A percentile compares a stretch with the other conserved stretches of the same genome.
Conservation (phyloP, 2,797 vertebrate species). For the Tapera naevia region DNA sequence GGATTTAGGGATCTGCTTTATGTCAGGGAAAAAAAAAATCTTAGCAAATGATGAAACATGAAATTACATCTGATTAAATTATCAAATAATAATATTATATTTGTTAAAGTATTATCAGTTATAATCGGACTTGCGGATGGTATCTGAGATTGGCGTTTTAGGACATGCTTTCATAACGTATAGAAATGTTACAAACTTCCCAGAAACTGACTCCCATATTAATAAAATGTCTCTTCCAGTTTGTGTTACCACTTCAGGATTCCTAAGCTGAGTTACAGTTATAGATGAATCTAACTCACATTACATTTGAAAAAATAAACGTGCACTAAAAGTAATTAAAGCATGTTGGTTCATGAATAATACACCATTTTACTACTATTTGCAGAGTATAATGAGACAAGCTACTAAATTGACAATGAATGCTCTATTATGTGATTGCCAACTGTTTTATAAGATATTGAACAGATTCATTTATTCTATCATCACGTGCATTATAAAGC, state of each 20-base stretch:
- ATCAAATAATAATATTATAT: constrained; percentile 46
- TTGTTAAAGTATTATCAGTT: constrained; percentile 7
- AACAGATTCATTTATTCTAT: constrained; percentile 77
- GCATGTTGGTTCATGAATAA: constrained; percentile 78
- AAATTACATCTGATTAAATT: constrained; percentile 39
- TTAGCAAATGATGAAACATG: not conserved
- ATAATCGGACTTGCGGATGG: not conserved
- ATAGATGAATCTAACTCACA: constrained; percentile 59
- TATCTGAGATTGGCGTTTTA: not conserved
- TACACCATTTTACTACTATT: constrained; percentile 77
- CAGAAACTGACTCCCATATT: not conserved
- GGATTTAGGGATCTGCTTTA: constrained; percentile 28
- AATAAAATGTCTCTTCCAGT: not conserved
- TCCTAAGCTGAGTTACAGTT: constrained; percentile 57
- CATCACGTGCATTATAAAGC: constrained; percentile 73
- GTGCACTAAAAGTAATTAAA: constrained; percentile 77
- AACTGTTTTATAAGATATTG: constrained; percentile 80
- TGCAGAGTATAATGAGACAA: constrained; percentile 73
- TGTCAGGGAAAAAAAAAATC: not conserved
- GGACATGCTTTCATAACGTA: not conserved
- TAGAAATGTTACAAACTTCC: not conserved
- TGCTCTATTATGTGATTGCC: constrained; percentile 77
- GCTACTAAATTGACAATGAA: constrained; percentile 74
- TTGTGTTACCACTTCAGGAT: constrained; percentile 24
- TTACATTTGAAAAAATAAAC: constrained; percentile 75